Evolutionary conservation across 2,113 vertebrate species (phyloP).

Genomic region (Callocephalon fimbriatum): DNA sequence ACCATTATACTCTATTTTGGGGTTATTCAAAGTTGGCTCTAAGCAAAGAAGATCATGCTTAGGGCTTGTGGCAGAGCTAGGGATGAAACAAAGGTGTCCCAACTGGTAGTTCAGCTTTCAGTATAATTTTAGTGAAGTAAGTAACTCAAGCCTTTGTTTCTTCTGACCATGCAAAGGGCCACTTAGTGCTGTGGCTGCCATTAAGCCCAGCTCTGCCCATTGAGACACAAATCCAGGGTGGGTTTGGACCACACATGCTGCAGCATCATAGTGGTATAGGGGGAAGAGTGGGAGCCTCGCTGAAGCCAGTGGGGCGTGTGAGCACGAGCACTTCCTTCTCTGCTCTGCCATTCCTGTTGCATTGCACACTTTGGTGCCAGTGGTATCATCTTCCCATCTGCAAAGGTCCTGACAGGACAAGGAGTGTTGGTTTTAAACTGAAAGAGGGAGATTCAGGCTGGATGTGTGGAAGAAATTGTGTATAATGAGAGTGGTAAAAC

Average conservation of each 20-base stretch:
- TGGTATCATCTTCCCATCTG: background rate
- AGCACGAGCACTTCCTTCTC: background rate
- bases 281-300: background rate
- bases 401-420: background rate
- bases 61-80: background rate
- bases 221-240: background rate
- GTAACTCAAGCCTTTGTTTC: background rate
- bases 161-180: background rate
- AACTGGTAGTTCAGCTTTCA: background rate
- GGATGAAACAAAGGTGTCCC: background rate
- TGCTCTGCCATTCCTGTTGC: background rate
- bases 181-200: background rate
- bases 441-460: background rate
- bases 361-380: fast-evolving
- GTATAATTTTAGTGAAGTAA: background rate
- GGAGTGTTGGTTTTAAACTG: background rate
- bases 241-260: background rate
- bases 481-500: background rate
- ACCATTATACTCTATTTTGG: background rate
- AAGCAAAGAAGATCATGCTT: background rate
- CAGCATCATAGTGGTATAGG: background rate
- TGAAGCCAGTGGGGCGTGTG: background rate
- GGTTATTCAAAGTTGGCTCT: background rate
- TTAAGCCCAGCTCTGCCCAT: background rate
- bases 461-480: background rate